These are phyloP conservation scores for Zapus hudsonius DNA, from an alignment of 2,113 vertebrate genomes.

Conservation along the genomic window DNA sequence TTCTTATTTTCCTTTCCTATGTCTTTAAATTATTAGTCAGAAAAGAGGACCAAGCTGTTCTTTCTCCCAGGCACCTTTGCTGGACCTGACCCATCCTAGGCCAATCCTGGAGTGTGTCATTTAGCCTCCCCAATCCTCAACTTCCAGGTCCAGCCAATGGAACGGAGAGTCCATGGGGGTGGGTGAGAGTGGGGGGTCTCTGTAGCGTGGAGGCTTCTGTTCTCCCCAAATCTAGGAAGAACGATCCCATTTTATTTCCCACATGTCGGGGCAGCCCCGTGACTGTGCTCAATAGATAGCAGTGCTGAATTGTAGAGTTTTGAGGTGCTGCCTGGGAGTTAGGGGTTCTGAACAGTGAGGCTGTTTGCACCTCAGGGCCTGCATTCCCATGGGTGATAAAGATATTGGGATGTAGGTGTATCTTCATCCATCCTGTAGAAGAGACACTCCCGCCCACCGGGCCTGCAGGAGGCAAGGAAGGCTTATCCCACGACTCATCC, in stretches of 20 bases:
- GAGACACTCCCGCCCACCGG: not conserved
- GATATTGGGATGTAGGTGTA: not conserved
- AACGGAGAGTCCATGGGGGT: not conserved
- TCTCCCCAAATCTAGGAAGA: not conserved
- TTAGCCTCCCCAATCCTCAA: not conserved
- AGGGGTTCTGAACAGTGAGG: not conserved
- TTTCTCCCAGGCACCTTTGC: not conserved
- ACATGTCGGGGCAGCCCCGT: not conserved
- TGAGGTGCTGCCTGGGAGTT: not conserved
- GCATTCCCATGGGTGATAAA: accelerated
- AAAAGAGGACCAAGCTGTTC: not conserved
- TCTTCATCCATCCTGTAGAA: not conserved
- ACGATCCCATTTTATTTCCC: not conserved
- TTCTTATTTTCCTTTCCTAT: not conserved
- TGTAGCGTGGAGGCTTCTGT: not conserved
- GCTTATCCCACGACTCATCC: conserved; percentile 50
- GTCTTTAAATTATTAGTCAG: not conserved
- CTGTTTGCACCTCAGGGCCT: not conserved
- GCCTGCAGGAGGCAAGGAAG: not conserved
- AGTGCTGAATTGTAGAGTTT: accelerated
- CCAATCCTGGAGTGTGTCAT: not conserved
- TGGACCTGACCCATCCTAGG: not conserved
- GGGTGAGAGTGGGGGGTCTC: too few relatives aligned
- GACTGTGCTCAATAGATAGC: not conserved
- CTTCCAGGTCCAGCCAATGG: not conserved